Conservation (phyloP, 1,140 invertebrate genomes). For the Schlechtendalia chinensis region DNA sequence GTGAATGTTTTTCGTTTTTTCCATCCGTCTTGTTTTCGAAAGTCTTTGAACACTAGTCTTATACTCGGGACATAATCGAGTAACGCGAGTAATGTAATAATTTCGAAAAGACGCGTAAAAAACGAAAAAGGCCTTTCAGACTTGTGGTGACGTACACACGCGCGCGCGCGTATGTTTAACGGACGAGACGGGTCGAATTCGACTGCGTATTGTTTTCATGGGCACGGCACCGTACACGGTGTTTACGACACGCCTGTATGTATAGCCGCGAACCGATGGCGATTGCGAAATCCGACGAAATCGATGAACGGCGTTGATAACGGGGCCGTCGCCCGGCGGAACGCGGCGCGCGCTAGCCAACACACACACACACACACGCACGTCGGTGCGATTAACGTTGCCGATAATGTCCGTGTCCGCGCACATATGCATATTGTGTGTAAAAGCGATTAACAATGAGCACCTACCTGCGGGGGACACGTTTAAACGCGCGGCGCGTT, state of each 20-base stretch:
- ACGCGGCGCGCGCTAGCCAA: too few species aligned
- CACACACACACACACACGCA: too few species aligned
- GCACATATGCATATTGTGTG: background rate
- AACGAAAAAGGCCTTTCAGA: too few species aligned
- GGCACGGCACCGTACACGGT: too few species aligned
- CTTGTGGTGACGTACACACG: too few species aligned
- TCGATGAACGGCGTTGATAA: conserved; percentile 42
- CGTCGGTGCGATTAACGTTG: conserved; percentile 19
- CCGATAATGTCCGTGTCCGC: conserved; percentile 18
- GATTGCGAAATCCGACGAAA: conserved; percentile 38
- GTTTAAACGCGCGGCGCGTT: background rate
- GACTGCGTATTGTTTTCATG: too few species aligned
- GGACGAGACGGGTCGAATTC: too few species aligned
- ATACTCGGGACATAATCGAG: background rate
- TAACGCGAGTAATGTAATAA: conserved; percentile 29
- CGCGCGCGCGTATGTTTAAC: too few species aligned
- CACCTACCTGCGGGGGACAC: background rate
- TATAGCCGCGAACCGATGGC: background rate
- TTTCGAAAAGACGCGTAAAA: too few species aligned
- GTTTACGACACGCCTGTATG: too few species aligned
- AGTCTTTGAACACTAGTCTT: background rate
- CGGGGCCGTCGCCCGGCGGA: background rate
- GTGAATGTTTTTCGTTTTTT: background rate
- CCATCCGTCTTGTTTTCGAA: background rate
- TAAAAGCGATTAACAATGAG: background rate